phyloP scores from a whole-genome alignment of 2,797 vertebrate genomes.

The Semotilus atromaculatus region DNA sequence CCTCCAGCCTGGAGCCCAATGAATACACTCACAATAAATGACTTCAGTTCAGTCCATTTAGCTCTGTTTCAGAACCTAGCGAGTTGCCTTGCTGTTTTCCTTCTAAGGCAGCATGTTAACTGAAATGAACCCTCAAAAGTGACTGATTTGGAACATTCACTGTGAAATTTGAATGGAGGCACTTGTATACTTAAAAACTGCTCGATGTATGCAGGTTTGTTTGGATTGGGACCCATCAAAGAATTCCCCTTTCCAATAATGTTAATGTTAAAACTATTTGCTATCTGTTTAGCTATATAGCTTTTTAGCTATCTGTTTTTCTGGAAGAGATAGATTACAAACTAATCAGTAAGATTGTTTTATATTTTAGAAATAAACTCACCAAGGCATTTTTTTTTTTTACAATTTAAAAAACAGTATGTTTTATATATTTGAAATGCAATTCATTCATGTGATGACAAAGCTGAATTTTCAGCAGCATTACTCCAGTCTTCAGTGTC shows the following conservation, averaged over 20 bases:
- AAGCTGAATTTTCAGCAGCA: background rate
- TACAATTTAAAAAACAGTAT: background rate
- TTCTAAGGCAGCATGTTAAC: background rate
- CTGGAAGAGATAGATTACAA: background rate
- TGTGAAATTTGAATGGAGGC: background rate
- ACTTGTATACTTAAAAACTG: background rate
- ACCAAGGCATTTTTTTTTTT: background rate
- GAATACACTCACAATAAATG: slow-evolving; percentile 53
- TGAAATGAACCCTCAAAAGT: background rate
- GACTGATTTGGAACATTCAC: background rate
- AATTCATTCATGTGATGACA: background rate
- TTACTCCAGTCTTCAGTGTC: background rate
- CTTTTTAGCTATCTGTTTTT: background rate
- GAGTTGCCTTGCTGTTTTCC: background rate
- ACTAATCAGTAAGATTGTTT: background rate
- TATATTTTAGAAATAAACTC: background rate
- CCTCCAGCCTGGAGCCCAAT: slow-evolving; percentile 23
- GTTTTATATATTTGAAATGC: background rate
- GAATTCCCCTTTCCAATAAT: background rate
- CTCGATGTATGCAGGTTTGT: background rate
- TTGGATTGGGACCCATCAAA: background rate
- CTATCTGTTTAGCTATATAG: too few relatives aligned
- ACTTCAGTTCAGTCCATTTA: slow-evolving; percentile 29
- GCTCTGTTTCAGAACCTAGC: background rate
- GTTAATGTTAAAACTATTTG: background rate